Percentiles rank a stretch among this genome's conserved stretches.
These are phyloP conservation scores for Aphidius colemani DNA, from an alignment of 2,888 invertebrate species.

Conservation along the genomic window DNA sequence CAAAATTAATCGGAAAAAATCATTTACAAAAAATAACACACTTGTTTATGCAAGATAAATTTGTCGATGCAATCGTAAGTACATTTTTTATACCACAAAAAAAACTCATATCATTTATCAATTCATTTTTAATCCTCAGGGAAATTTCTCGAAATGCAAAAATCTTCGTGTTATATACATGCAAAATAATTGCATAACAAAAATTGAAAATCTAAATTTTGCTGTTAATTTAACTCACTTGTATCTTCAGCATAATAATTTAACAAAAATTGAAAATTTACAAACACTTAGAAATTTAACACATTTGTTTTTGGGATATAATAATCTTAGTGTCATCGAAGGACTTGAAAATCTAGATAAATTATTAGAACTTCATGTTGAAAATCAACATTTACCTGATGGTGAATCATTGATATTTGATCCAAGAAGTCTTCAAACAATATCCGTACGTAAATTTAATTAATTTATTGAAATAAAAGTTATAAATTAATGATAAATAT, in stretches of 20 bases:
- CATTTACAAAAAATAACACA: constrained; percentile 55
- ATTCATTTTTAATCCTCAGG: constrained; percentile 40
- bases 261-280: constrained; percentile 72
- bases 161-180: constrained; percentile 72
- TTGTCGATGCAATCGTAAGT: constrained; percentile 66
- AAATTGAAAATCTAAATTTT: constrained; percentile 73
- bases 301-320: constrained; percentile 77
- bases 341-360: constrained; percentile 67
- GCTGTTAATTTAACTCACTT: constrained; percentile 71
- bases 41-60: constrained; percentile 67
- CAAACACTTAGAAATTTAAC: constrained; percentile 69
- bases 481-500: constrained; percentile 3
- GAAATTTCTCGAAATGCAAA: constrained; percentile 53
- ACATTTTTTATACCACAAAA: not conserved
- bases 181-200: constrained; percentile 79
- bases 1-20: constrained; percentile 42
- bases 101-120: not conserved
- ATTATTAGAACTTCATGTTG: constrained; percentile 71
- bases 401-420: constrained; percentile 71
- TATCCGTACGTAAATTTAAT: constrained; percentile 63
- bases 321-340: constrained; percentile 72
- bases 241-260: constrained; percentile 78
- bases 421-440: constrained; percentile 65
- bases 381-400: constrained; percentile 66
- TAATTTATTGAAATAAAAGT: constrained; percentile 6